Evolutionary conservation across 2,113 vertebrate genomes (phyloP).

Genomic region (human (Homo sapiens)): DNA sequence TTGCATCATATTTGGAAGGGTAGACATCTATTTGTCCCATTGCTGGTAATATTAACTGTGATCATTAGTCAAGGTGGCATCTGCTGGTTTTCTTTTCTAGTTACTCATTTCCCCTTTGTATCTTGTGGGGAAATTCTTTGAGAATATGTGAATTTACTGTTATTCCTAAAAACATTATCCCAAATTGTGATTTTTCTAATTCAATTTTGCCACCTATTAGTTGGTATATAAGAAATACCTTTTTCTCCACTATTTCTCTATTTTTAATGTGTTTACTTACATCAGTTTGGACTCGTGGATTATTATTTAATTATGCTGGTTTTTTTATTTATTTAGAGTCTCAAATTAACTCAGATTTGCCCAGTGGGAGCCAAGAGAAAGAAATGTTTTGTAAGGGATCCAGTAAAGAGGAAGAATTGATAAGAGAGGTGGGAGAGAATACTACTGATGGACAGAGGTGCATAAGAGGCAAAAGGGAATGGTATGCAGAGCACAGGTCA

Average conservation of each 20-base stretch:
- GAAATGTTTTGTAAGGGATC: neutral
- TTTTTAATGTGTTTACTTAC: neutral
- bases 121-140: slow-evolving; percentile 10
- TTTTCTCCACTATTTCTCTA: neutral
- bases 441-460: neutral
- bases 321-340: neutral
- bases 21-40: neutral
- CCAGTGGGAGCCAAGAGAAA: neutral
- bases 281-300: neutral
- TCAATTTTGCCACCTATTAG: neutral
- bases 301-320: neutral
- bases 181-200: slow-evolving; percentile 22
- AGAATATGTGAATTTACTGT: neutral
- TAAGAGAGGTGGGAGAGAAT: neutral
- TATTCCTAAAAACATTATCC: neutral
- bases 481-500: neutral
- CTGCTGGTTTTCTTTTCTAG: neutral
- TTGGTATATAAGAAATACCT: neutral
- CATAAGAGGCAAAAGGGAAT: neutral
- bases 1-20: neutral
- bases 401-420: neutral
- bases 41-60: neutral
- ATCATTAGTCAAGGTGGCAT: neutral
- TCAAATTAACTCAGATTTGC: neutral
- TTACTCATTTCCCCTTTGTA: neutral